Evolutionary conservation across 2,888 invertebrate species (phyloP), one percentile per base, ranked within the genome.

Genomic region (Rhodophaea formosa): DNA sequence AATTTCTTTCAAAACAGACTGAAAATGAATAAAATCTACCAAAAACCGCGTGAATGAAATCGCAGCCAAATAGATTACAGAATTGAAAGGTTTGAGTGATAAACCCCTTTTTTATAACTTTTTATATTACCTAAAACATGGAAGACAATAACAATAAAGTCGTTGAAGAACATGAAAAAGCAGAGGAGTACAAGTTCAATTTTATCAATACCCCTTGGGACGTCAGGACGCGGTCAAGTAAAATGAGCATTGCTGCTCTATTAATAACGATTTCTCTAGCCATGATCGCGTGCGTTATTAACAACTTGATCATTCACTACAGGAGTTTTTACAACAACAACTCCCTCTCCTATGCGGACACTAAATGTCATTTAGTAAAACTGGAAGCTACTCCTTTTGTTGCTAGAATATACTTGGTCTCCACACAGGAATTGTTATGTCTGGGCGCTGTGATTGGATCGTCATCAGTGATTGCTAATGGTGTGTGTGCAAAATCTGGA

Each of bases 191-290:
- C 61, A 68, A 70, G 60, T 83, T 76, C 62, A 82, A 84, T 72
- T 88, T 88, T 64, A 69, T 88, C 35, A 79, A 77, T 57, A 75
- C 58, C 15, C 88, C 89, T 10, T 90, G 89, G 89, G 88, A 88
- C 56, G 83, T 86, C 56, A 77, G 89, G 12, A 69, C 86, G 5
- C 67, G 63, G 8, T 78, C 64, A 62, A 89, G 85, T 66, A 88
- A 88, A 80, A 63, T 76, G 45, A 75, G 80, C 7, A 81, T 88
- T 12, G 61, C 84, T 42, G 57, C 74, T 49, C 68, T 89, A 57
- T 67, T 88, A 8, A 29, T 75, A 16, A 61, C 76, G n/a, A 84
- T 89, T 68, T 82, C 85, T 62, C 58, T 72, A 3, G 73, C 67
- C 8, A 85, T 73, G 1, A 74, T 80, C 67, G 76, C 71, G 1